Evolutionary conservation across 2,888 invertebrate species (phyloP).

Genomic region (Notodonta dromedarius): DNA sequence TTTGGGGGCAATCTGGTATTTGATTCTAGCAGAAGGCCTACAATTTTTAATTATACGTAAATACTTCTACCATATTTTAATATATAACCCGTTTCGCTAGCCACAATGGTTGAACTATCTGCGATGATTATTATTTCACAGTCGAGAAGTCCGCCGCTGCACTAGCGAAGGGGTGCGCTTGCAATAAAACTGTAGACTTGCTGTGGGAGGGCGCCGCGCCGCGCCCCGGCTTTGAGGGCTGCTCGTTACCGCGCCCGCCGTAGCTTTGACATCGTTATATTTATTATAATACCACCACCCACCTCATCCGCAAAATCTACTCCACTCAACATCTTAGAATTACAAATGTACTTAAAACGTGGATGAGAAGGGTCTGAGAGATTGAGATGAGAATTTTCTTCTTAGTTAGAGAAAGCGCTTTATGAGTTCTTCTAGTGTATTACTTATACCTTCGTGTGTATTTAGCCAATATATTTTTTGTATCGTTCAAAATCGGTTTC

Average conservation of each 20-base stretch:
- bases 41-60: no score
- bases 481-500: background rate
- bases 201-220: constrained; percentile 40
- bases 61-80: background rate
- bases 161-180: constrained; percentile 56
- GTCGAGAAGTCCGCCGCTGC: constrained; percentile 64
- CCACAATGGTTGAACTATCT: constrained; percentile 67
- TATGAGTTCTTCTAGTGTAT: background rate
- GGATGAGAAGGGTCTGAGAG: constrained; percentile 16
- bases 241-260: constrained; percentile 50
- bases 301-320: constrained; percentile 48
- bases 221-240: constrained; percentile 9
- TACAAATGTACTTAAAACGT: constrained; percentile 46
- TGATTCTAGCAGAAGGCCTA: no score
- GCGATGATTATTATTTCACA: constrained; percentile 74
- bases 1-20: no score
- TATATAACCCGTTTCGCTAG: constrained; percentile 33
- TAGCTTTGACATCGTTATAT: constrained; percentile 73
- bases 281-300: constrained; percentile 64
- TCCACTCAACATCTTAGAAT: constrained; percentile 41
- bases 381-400: background rate
- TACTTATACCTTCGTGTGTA: background rate
- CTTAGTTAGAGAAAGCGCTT: constrained; percentile 6
- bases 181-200: constrained; percentile 68
- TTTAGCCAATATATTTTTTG: no score